Evolutionary conservation across 2,797 vertebrate genomes (phyloP).

Genomic region (Lemur catta): DNA sequence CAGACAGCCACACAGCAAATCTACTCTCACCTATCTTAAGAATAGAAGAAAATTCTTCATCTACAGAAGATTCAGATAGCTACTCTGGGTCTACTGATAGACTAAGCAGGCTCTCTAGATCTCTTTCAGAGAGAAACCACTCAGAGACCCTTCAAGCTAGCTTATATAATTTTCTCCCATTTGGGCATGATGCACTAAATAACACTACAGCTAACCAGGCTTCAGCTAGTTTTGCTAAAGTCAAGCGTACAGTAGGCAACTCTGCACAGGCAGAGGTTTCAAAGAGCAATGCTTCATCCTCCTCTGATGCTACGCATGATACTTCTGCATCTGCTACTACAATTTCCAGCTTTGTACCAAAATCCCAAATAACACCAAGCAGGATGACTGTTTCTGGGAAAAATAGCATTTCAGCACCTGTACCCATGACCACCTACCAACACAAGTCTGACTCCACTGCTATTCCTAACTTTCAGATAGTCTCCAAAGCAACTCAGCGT

Average conservation of each 20-base stretch:
- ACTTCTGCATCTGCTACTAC: not conserved
- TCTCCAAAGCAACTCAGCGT: not conserved
- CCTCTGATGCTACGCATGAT: not conserved
- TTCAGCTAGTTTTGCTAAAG: not conserved
- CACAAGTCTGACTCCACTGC: not conserved
- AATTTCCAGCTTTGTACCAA: not conserved
- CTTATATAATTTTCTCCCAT: not conserved
- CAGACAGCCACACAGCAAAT: not conserved
- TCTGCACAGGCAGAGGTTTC: not conserved
- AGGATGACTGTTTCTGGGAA: not conserved
- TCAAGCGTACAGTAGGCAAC: not conserved
- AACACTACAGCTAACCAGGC: not conserved
- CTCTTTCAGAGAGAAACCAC: not conserved
- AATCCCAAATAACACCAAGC: not conserved
- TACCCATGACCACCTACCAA: not conserved
- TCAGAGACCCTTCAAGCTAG: not conserved
- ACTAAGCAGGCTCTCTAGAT: not conserved
- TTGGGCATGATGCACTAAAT: not conserved
- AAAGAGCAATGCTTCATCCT: not conserved
- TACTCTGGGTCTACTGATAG: not conserved
- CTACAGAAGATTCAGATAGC: not conserved
- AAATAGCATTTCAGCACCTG: not conserved
- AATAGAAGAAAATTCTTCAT: constrained; percentile 20
- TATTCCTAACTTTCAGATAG: not conserved
- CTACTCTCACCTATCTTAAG: not conserved